Conservation (phyloP, 2,797 vertebrate genomes). For the Loriculus beryllinus region DNA sequence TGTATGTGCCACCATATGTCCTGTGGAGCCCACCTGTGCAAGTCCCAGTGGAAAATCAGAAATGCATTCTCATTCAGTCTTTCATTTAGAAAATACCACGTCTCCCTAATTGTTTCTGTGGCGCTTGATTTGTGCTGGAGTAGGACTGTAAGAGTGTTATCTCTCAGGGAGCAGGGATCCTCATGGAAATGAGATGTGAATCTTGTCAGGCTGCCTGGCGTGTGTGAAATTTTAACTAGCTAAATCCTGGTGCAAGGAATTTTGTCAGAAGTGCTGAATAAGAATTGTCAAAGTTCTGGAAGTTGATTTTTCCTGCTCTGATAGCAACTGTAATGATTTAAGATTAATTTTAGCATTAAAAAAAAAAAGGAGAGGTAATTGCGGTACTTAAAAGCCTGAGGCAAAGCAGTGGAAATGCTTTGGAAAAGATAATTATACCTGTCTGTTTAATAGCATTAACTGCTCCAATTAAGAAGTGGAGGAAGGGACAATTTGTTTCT, state of each 20-base stretch:
- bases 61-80: not conserved
- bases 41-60: not conserved
- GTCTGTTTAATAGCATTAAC: constrained; percentile 59
- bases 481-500: constrained; percentile 3
- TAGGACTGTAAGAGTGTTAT: not conserved
- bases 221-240: constrained; percentile 22
- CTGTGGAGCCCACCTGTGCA: not conserved
- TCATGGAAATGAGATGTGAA: constrained; percentile 28
- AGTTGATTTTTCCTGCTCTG: constrained; percentile 18
- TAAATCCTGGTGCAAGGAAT: not conserved
- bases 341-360: constrained; percentile 58
- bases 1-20: not conserved
- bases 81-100: constrained; percentile 28
- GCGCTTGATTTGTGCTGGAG: not conserved
- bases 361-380: constrained; percentile 26
- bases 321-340: constrained; percentile 13
- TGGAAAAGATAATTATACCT: constrained; percentile 66
- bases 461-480: constrained; percentile 44
- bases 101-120: constrained; percentile 46
- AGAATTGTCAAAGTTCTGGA: not conserved
- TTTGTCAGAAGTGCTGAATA: constrained; percentile 11
- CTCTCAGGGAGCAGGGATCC: not conserved
- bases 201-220: not conserved
- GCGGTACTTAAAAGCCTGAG: constrained; percentile 40
- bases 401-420: constrained; percentile 58